Base-by-base conservation (phyloP, 2,888 invertebrate genomes). In the Hofmannophila pseudospretella region DNA sequence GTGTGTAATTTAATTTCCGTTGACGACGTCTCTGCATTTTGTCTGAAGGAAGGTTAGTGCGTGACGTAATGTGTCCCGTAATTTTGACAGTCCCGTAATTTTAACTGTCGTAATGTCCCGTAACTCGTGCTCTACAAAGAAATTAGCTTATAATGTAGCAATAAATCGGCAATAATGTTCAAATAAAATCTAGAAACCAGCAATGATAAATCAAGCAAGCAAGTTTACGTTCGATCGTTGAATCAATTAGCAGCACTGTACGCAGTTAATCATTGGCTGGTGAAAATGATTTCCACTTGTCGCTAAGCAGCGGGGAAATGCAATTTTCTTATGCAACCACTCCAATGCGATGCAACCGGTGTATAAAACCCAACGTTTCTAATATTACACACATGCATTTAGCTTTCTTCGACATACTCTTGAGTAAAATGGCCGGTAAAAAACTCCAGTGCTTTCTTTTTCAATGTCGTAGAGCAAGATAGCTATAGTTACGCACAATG, bases 371-470 rank as follows among this genome's bases (percentile, higher is more conserved):
- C 63, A 51, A 67, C 72, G 74, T 84, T 85, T 84, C 84, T 82
- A 81, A 81, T 77, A 81, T 79, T 79, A 82, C 82, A 81, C 74
- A 79, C 75, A 78, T 74, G 73, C 67, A 72, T 73, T 67, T 70
- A 71, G 75, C 79, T 85, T 86, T 86, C 85, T 81, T 85, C 78
- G 79, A 68, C 85, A 84, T 79, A 85, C 81, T 81, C 70, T 70
- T 61, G 47, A 60, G 73, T 67, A 76, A 76, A 80, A 79, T 80
- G 77, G 60, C 50, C 65, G 65, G 57, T 47, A 63, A 73, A 82
- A 76, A 78, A 82, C 72, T 61, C 58, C 61, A 60, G 68, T 84
- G 85, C 85, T 85, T 85, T 86, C 85, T 86, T 85, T 85, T 84
- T 86, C 85, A 80, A 82, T 82, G 84, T 77, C 78, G 75, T 59